Base-by-base conservation (phyloP, 2,888 invertebrate genomes). In the Trichopria drosophilae region DNA sequence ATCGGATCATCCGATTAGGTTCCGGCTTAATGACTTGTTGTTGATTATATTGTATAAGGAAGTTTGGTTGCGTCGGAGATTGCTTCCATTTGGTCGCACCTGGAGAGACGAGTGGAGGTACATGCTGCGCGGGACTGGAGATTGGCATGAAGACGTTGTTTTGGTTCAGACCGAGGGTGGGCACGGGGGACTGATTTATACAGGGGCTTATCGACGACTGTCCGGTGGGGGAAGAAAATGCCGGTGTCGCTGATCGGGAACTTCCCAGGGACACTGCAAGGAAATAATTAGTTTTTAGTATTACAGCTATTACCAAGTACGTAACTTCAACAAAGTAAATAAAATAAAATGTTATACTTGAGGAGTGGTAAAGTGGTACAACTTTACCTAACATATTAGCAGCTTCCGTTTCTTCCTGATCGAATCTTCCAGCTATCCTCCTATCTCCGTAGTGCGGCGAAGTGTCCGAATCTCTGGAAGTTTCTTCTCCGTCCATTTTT, bases 321-420 rank as follows among this genome's bases (percentile, higher is more conserved):
- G n/a, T 34, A 31, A 10, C 32, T 41, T 23, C 13, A 28, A 35
- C 7, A 5, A 18, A 20, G 13, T 35, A 20, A 18, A 35, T 35
- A 20, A 18, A 3, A 35, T 26, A 39, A 39, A 39, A 39, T 18
- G n/a, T n/a, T n/a, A 22, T 22, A 35, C 18, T 35, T 4, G 9
- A 35, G 10, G 18, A 18, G 10, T 20, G 7, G 6, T 16, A 19
- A 4, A 34, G 34, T 4, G 34, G 34, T 13, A 16, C 34, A 13
- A 34, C 13, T 9, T 76, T 78, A 88, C 91, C 91, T 56, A 96
- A 81, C 92, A 95, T 94, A 76, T 93, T 95, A 37, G 96, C 96
- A 53, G 93, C 96, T 78, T 97, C 96, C 1, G 93, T 94, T 78
- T 96, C 96, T 68, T 96, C 94, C 62, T 89, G 90, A 77, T 93